A percentile compares a stretch with the other conserved stretches of the same genome.
Evolutionary conservation across 2,113 vertebrate species (phyloP).

Genomic region (Osmerus eperlanus): DNA sequence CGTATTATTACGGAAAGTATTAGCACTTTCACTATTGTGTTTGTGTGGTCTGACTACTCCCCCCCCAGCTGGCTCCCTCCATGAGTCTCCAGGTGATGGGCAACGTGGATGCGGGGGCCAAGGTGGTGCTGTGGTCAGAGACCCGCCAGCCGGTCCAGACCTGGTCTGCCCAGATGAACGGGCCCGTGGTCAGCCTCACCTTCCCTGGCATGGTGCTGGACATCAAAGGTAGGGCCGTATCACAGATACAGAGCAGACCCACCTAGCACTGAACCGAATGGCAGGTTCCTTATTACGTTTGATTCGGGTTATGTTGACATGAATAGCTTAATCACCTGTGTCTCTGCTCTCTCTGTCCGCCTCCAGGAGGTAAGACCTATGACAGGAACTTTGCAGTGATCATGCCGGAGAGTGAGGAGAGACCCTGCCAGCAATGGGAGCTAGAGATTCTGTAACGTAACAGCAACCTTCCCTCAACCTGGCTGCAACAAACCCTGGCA

Average conservation of each 20-base stretch:
- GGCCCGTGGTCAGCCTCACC: slow-evolving; percentile 79
- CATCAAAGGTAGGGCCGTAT: slow-evolving; percentile 79
- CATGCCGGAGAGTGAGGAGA: slow-evolving; percentile 72
- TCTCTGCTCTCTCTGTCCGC: neutral
- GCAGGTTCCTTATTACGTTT: neutral
- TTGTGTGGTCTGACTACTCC: too few species aligned
- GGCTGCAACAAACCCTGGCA: neutral
- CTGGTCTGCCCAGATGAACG: slow-evolving; percentile 77
- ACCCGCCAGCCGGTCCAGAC: slow-evolving; percentile 81
- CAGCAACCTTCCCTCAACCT: neutral
- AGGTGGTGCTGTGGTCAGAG: slow-evolving; percentile 88
- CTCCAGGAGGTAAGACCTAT: slow-evolving; percentile 80
- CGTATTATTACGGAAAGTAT: too few species aligned
- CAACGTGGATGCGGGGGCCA: slow-evolving; percentile 71
- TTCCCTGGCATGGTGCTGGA: slow-evolving; percentile 85
- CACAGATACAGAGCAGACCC: neutral
- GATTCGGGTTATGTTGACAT: neutral
- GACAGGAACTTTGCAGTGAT: slow-evolving; percentile 86
- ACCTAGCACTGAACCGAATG: neutral
- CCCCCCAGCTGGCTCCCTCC: slow-evolving; percentile 70
- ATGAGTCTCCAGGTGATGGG: slow-evolving; percentile 95
- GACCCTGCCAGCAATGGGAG: slow-evolving; percentile 82
- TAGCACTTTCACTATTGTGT: too few species aligned
- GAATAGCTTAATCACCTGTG: neutral
- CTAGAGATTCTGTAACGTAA: slow-evolving; percentile 71